Percentiles rank a stretch among this genome's conserved stretches.
Evolutionary conservation across 2,888 invertebrate genomes (phyloP).

Genomic region (Salticus scenicus): DNA sequence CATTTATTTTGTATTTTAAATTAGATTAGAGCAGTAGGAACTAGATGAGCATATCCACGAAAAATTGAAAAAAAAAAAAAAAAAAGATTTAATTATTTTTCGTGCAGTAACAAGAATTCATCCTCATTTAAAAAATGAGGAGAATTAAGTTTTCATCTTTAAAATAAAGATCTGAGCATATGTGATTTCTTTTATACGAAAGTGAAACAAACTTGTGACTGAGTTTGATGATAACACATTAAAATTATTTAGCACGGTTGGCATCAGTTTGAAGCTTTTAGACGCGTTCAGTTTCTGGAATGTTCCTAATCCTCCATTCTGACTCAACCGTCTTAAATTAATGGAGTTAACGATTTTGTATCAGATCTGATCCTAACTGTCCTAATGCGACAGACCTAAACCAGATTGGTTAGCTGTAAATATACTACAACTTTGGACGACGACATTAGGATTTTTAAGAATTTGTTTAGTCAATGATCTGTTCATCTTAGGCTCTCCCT

Average conservation of each 20-base stretch:
- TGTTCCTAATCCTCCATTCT: not conserved
- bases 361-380: not conserved
- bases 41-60: not conserved
- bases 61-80: not conserved
- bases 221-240: not conserved
- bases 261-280: not conserved
- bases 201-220: constrained; percentile 30
- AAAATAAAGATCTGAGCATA: constrained; percentile 20
- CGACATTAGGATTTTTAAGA: constrained; percentile 53
- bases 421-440: constrained; percentile 53
- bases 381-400: not conserved
- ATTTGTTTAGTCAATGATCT: constrained; percentile 61
- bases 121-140: not conserved
- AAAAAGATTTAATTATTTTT: not conserved
- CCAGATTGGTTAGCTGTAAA: constrained; percentile 63
- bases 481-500: constrained; percentile 58
- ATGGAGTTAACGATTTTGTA: constrained; percentile 1
- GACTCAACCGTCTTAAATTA: not conserved
- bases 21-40: no score
- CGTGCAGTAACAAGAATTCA: not conserved
- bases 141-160: not conserved
- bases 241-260: not conserved
- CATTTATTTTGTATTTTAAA: no score
- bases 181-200: constrained; percentile 27
- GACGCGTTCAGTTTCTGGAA: not conserved